phyloP scores from a whole-genome alignment of 2,113 vertebrate species.

The Rhineura floridana region DNA sequence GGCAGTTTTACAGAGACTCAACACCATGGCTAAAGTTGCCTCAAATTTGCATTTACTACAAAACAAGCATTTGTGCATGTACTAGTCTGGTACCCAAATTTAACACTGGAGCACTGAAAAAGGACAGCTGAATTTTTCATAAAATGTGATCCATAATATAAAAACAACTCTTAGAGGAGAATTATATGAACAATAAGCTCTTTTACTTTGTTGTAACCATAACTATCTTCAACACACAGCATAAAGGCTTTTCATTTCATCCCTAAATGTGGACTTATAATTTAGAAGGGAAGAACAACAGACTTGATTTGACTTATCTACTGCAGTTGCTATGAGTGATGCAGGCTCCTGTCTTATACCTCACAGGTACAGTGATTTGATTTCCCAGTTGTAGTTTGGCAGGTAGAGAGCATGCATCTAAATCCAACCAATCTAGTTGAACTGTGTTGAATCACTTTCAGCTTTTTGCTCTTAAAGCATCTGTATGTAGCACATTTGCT shows the following conservation, averaged over 20 bases:
- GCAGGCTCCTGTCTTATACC: background rate
- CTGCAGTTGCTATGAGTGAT: background rate
- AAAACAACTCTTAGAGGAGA: background rate
- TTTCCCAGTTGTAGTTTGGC: background rate
- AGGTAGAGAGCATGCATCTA: background rate
- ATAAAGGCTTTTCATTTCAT: background rate
- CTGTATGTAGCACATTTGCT: background rate
- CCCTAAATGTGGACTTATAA: background rate
- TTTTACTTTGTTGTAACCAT: background rate
- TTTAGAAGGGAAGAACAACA: background rate
- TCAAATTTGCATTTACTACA: slow-evolving; percentile 24
- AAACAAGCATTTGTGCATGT: slow-evolving; percentile 11
- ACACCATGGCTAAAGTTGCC: background rate
- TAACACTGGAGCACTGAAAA: slow-evolving; percentile 25
- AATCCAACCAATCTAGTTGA: background rate
- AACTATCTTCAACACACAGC: background rate
- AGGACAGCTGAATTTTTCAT: slow-evolving; percentile 7
- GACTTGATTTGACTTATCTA: background rate
- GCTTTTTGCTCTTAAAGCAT: background rate
- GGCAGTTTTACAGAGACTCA: slow-evolving; percentile 5
- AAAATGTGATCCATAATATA: background rate
- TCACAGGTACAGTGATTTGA: background rate
- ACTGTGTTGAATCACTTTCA: background rate
- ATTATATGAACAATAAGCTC: fast-evolving
- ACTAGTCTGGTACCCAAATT: background rate